Evolutionary conservation across 2,888 invertebrate species (phyloP).

Genomic region (Pantelozetes paolii): DNA sequence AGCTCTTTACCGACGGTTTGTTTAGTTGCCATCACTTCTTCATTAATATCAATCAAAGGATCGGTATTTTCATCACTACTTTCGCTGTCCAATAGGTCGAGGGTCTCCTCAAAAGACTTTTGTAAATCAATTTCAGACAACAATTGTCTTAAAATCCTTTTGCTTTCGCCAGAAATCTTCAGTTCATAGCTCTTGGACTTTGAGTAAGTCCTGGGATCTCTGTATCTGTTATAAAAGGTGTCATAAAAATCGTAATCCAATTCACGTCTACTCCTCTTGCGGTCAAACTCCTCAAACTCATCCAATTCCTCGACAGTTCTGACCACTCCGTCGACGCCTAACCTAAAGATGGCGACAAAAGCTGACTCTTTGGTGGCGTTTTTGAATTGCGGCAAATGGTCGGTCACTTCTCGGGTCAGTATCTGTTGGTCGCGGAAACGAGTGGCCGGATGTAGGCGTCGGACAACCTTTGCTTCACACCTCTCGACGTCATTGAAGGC

Average conservation of each 20-base stretch:
- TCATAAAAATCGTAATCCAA: background rate
- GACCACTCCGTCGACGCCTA: background rate
- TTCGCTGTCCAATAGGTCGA: background rate
- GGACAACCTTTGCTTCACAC: background rate
- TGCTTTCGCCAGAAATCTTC: background rate
- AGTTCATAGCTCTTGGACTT: background rate
- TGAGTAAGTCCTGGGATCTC: background rate
- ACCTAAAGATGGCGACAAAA: background rate
- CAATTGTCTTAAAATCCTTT: background rate
- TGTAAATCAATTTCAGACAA: slow-evolving; percentile 9
- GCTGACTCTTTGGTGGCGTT: background rate
- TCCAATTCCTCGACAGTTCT: background rate
- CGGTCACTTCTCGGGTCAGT: background rate
- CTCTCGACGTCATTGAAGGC: slow-evolving; percentile 26
- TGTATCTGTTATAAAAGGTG: background rate
- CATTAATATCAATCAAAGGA: background rate
- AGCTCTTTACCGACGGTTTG: no score
- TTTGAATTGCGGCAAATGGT: background rate
- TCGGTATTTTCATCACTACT: background rate
- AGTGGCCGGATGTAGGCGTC: slow-evolving; percentile 32
- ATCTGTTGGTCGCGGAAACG: slow-evolving; percentile 33
- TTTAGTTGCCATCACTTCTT: background rate
- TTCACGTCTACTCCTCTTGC: background rate
- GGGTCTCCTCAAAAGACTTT: background rate
- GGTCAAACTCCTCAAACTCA: background rate